Conservation (phyloP, 2,113 vertebrate genomes). For the Mirounga angustirostris region DNA sequence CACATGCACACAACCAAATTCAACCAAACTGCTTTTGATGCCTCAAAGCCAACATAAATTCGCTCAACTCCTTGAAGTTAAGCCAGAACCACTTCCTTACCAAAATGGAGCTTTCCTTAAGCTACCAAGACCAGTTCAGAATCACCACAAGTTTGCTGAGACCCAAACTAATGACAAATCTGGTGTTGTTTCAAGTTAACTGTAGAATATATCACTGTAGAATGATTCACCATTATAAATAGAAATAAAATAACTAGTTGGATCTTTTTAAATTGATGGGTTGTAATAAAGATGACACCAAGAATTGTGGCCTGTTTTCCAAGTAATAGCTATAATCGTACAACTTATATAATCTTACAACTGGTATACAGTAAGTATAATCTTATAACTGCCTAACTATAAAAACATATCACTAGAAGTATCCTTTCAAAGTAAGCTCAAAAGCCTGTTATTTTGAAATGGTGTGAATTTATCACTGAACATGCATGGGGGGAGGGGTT, state of each 20-base stretch:
- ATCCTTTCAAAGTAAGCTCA: not conserved
- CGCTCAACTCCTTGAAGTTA: not conserved
- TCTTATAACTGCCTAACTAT: not conserved
- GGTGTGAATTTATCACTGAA: constrained; percentile 26
- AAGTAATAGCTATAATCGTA: constrained; percentile 23
- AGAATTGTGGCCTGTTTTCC: not conserved
- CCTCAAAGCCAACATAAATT: not conserved
- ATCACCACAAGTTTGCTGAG: not conserved
- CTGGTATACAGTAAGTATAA: not conserved
- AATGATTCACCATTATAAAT: constrained; percentile 43
- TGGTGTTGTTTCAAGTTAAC: not conserved
- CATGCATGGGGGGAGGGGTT: not conserved
- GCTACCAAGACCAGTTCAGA: constrained; percentile 22
- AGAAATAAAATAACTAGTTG: constrained; percentile 66
- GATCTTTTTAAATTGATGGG: constrained; percentile 21
- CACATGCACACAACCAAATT: not conserved
- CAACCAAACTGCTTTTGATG: not conserved
- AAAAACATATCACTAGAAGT: constrained; percentile 13
- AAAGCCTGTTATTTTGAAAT: constrained; percentile 2
- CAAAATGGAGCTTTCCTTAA: not conserved
- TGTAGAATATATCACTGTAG: not conserved
- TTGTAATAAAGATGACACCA: constrained; percentile 41
- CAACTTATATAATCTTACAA: not conserved
- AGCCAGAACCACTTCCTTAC: constrained; percentile 48
- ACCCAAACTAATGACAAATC: constrained; percentile 38